phyloP scores from a whole-genome alignment of 2,888 invertebrate genomes.

The Acleris sparsana region DNA sequence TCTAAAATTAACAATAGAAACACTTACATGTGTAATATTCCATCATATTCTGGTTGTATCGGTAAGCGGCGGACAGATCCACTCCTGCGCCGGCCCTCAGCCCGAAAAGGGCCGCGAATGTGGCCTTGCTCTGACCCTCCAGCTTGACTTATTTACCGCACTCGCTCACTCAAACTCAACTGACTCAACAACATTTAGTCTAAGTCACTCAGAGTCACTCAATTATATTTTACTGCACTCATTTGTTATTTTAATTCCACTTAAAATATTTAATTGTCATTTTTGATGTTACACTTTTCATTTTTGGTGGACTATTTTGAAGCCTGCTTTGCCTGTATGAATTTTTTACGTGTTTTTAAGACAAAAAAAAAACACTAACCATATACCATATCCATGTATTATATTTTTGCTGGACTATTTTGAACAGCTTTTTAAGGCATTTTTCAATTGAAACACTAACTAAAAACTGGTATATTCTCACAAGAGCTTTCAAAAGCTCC shows the following conservation, averaged over 20 bases:
- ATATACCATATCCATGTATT: no score
- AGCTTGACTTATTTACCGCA: conserved; percentile 76
- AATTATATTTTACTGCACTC: background rate
- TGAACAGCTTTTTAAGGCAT: no score
- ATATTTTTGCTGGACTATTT: no score
- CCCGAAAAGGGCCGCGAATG: conserved; percentile 86
- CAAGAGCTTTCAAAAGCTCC: conserved; percentile 8
- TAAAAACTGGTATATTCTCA: no score
- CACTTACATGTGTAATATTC: conserved; percentile 98
- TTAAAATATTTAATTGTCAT: no score
- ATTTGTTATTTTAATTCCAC: background rate
- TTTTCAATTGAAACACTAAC: no score
- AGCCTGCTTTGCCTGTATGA: no score
- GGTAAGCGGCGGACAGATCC: conserved; percentile 96
- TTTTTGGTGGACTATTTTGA: no score
- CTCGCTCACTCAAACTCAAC: conserved; percentile 55
- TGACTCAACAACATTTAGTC: conserved; percentile 40
- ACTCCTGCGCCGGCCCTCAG: conserved; percentile 88
- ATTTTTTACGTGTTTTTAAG: no score
- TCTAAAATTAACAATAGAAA: background rate
- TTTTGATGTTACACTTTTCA: no score
- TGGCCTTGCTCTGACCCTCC: conserved; percentile 86
- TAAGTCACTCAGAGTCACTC: conserved; percentile 30
- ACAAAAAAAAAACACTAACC: no score
- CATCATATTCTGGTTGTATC: conserved; percentile 99